Percentiles rank a stretch among this genome's conserved stretches.
Evolutionary conservation across 2,797 vertebrate species (phyloP).

Genomic region (Thaleichthys pacificus): DNA sequence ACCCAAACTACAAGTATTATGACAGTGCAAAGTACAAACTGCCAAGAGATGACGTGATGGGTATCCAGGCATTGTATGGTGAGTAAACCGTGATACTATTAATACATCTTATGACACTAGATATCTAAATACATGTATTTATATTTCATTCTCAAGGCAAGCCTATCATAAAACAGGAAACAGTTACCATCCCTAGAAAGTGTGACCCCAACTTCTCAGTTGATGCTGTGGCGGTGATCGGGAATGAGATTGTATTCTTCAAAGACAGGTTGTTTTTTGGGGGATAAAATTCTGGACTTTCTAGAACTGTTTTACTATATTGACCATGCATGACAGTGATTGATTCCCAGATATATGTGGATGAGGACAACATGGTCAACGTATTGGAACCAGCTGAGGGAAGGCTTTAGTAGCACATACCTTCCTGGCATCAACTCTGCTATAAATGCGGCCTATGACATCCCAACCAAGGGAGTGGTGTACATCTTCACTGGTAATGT

Average conservation of each 20-base stretch:
- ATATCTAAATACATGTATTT: not conserved
- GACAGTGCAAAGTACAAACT: slow-evolving; percentile 49
- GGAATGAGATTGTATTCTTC: slow-evolving; percentile 64
- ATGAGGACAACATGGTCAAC: slow-evolving; percentile 51
- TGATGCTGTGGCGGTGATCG: slow-evolving; percentile 61
- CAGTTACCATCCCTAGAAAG: slow-evolving; percentile 35
- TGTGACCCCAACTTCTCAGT: slow-evolving; percentile 59
- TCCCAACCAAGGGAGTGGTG: slow-evolving; percentile 59
- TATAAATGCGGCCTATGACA: slow-evolving; percentile 64
- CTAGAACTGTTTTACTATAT: not conserved
- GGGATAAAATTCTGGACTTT: no score
- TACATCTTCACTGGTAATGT: slow-evolving; percentile 70
- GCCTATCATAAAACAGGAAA: slow-evolving; percentile 30
- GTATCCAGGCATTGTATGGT: slow-evolving; percentile 68
- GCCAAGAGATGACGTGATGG: slow-evolving; percentile 58
- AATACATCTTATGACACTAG: not conserved
- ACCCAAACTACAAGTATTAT: slow-evolving; percentile 58
- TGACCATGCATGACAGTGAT: not conserved
- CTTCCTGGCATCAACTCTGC: slow-evolving; percentile 55
- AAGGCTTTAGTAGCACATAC: slow-evolving; percentile 49
- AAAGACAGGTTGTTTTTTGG: slow-evolving; percentile 55
- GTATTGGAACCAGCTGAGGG: slow-evolving; percentile 58
- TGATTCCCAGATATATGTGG: slow-evolving; percentile 57
- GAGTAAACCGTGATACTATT: slow-evolving; percentile 25
- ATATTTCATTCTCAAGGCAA: slow-evolving; percentile 47